Conservation (phyloP, 1,140 invertebrate species). For the Hesperophylax magnus region DNA sequence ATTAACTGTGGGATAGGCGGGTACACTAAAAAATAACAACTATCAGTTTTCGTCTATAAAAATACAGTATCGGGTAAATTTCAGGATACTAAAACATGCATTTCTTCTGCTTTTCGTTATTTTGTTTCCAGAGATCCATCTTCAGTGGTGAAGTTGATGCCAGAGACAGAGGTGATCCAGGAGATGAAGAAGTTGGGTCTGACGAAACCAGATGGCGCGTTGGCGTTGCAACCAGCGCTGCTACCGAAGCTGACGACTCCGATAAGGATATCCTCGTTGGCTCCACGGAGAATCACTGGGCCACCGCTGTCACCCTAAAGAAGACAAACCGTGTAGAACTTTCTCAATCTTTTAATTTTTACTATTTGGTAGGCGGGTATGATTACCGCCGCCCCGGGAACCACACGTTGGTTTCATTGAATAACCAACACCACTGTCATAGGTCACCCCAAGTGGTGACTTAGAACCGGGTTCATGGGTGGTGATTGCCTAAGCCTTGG, state of each 20-base stretch:
- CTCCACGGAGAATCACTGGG: slow-evolving; percentile 25
- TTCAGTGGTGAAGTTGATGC: slow-evolving; percentile 1
- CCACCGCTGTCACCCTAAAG: slow-evolving; percentile 41
- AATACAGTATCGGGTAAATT: too few species aligned
- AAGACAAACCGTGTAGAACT: background rate
- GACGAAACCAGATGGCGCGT: slow-evolving; percentile 67
- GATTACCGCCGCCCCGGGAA: too few species aligned
- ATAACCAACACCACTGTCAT: too few species aligned
- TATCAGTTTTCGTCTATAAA: too few species aligned
- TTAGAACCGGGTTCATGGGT: too few species aligned
- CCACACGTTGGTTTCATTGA: too few species aligned
- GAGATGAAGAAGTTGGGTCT: slow-evolving; percentile 63
- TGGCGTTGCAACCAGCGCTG: slow-evolving; percentile 64
- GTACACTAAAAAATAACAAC: too few species aligned
- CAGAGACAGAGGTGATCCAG: slow-evolving; percentile 57
- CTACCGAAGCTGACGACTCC: slow-evolving; percentile 70
- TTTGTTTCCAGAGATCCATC: background rate
- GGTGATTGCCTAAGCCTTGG: too few species aligned
- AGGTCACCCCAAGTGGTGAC: too few species aligned
- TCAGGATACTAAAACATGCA: too few species aligned
- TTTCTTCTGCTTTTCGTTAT: background rate
- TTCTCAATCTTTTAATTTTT: background rate
- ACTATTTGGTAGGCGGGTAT: too few species aligned
- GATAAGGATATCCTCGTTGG: slow-evolving; percentile 11
- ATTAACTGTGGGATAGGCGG: too few species aligned